Conservation (phyloP, 2,113 vertebrate genomes). For the Gnathonemus echidnorhynchus region DNA sequence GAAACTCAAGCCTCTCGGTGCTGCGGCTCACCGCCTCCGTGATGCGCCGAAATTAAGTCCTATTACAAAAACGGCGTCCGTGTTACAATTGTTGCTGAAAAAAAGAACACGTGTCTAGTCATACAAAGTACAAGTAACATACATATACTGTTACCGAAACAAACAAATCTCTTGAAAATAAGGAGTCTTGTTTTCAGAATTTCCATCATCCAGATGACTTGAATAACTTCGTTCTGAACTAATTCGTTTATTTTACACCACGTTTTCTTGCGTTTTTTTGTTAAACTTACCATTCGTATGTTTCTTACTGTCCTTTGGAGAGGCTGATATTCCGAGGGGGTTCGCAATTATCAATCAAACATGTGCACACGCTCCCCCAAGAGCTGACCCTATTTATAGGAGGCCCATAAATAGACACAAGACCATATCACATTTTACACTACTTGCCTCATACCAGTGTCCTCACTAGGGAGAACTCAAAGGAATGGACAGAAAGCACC, state of each 20-base stretch:
- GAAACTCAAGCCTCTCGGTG: neutral
- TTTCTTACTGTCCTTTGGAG: conserved; percentile 48
- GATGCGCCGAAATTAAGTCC: neutral
- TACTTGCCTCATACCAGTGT: conserved; percentile 38
- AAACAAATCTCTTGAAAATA: neutral
- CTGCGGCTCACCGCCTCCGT: neutral
- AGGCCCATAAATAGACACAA: conserved; percentile 61
- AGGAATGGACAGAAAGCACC: neutral
- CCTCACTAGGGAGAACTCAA: conserved; percentile 18
- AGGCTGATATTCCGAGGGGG: conserved; percentile 48
- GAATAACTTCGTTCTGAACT: neutral
- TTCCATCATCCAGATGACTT: neutral
- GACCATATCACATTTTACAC: conserved; percentile 55
- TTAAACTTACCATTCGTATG: conserved; percentile 49
- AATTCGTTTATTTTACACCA: neutral
- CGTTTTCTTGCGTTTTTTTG: neutral
- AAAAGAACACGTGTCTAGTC: neutral
- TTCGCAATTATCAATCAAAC: conserved; percentile 62
- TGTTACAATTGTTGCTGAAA: neutral
- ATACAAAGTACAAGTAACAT: neutral
- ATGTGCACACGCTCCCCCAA: conserved; percentile 53
- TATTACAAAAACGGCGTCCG: neutral
- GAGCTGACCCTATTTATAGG: conserved; percentile 57
- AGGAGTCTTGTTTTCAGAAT: neutral
- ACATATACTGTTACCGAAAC: neutral